Evolutionary conservation across 2,797 vertebrate genomes (phyloP), one percentile per base, ranked within the genome.

Genomic region (Gila robusta): DNA sequence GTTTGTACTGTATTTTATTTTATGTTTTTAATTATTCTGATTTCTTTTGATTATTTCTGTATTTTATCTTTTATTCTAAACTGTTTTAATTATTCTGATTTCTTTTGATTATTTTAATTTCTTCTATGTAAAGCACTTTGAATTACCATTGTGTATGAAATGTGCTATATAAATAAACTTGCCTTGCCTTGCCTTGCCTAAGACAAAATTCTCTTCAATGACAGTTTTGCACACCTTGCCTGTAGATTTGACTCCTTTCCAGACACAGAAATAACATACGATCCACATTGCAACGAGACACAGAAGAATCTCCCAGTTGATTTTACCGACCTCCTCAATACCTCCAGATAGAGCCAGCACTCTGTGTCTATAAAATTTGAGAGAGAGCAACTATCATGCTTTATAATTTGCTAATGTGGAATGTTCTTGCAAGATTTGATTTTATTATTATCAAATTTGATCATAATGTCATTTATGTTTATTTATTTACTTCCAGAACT

Each of bases 181-280:
- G n/a, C n/a, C n/a, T n/a, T n/a, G n/a, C n/a, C n/a, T n/a, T n/a
- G n/a, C n/a, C n/a, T n/a, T n/a, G n/a, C n/a, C n/a, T n/a, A n/a
- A n/a, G 28, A 35, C 12, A n/a, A 37, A 6, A 23, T 77, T 77
- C 8, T 56, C 8, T 19, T 32, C 7, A 59, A 9, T 39, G 35
- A 86, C 6, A 37, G 10, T n/a, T 26, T 67, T 77, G 71, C 88
- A 93, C 7, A 87, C 95, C 94, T 95, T 96, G 85, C 95, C 95
- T 56, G 95, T 94, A 37, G 95, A 95, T 81, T 86, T 93, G 70
- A 96, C 93, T 6, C 95, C 95, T 93, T 96, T 96, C 95, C 95
- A 95, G 82, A 95, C 74, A 52, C 94, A 95, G 72, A 96, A 96
- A 91, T 96, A 96, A 88, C 94, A 95, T 76, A 84, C 14, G 62